phyloP scores from a whole-genome alignment of 2,888 invertebrate species.

The Anarsia innoxiella region DNA sequence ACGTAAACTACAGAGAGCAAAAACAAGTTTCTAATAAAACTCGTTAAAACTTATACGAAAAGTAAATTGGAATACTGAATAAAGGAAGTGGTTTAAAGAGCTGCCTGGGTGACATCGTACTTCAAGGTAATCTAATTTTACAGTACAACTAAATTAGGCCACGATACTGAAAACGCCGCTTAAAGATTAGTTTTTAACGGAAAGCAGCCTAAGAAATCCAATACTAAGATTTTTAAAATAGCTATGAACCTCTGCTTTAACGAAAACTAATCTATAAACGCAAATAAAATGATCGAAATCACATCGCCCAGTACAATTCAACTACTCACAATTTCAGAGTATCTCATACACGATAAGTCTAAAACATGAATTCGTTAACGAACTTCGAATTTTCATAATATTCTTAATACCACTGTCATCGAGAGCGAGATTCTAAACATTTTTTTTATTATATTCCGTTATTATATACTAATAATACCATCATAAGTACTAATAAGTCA shows the following conservation, averaged over 20 bases:
- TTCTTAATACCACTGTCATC: constrained; percentile 65
- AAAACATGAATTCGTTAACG: constrained; percentile 64
- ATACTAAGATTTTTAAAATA: constrained; percentile 1
- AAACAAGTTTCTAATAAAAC: constrained; percentile 9
- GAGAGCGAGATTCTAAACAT: constrained; percentile 70
- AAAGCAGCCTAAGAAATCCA: constrained; percentile 23
- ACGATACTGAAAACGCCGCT: constrained; percentile 13
- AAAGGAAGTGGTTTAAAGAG: constrained; percentile 10
- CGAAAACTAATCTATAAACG: constrained; percentile 34
- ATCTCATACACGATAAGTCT: constrained; percentile 63
- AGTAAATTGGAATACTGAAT: constrained; percentile 9
- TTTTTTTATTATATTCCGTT: constrained; percentile 58
- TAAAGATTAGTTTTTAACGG: constrained; percentile 36
- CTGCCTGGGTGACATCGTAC: constrained; percentile 6
- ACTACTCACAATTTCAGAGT: constrained; percentile 63
- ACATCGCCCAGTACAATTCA: constrained; percentile 56
- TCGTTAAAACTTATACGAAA: constrained; percentile 1
- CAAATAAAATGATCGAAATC: constrained; percentile 35
- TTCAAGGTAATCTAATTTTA: constrained; percentile 10
- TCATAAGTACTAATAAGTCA: constrained; percentile 51
- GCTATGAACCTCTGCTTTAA: constrained; percentile 21
- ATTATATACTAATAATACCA: constrained; percentile 72
- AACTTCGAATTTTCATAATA: constrained; percentile 53
- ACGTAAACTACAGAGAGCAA: constrained; percentile 10
- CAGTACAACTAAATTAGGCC: constrained; percentile 14